These are phyloP conservation scores for Polypedilum pembai DNA, from an alignment of 1,140 invertebrate genomes.

Conservation along the genomic window DNA sequence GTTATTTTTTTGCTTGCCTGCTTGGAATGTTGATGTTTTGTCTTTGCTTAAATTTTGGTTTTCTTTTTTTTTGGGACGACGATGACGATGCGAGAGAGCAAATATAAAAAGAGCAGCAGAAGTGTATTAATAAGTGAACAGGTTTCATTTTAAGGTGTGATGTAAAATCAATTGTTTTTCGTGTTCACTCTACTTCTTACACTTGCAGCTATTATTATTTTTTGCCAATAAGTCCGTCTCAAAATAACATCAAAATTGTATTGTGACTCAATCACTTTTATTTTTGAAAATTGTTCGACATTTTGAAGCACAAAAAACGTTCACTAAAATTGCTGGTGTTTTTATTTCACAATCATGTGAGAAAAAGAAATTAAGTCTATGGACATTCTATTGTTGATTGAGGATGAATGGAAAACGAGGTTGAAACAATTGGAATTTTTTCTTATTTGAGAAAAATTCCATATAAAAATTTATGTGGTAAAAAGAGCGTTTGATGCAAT, in stretches of 20 bases:
- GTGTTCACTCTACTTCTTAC: too few species aligned
- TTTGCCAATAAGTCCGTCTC: background rate
- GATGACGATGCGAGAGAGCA: background rate
- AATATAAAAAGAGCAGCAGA: too few species aligned
- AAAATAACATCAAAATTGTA: background rate
- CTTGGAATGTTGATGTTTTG: background rate
- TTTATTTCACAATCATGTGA: background rate
- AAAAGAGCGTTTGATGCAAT: too few species aligned
- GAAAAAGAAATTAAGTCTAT: constrained; percentile 14
- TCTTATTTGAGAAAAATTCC: too few species aligned
- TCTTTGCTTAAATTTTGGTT: background rate
- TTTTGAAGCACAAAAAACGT: background rate
- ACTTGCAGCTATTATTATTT: background rate
- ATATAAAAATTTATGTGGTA: too few species aligned
- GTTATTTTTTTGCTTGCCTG: background rate
- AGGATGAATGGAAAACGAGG: background rate
- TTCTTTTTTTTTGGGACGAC: background rate
- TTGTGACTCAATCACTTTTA: background rate
- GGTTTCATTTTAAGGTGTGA: background rate
- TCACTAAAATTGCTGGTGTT: background rate
- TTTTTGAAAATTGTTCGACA: constrained; percentile 4
- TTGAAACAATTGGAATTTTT: constrained; percentile 6
- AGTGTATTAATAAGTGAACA: background rate
- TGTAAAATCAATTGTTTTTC: background rate
- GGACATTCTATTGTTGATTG: background rate